These are phyloP conservation scores for Spermophilus dauricus DNA, from an alignment of 2,113 vertebrate genomes.

Conservation along the genomic window DNA sequence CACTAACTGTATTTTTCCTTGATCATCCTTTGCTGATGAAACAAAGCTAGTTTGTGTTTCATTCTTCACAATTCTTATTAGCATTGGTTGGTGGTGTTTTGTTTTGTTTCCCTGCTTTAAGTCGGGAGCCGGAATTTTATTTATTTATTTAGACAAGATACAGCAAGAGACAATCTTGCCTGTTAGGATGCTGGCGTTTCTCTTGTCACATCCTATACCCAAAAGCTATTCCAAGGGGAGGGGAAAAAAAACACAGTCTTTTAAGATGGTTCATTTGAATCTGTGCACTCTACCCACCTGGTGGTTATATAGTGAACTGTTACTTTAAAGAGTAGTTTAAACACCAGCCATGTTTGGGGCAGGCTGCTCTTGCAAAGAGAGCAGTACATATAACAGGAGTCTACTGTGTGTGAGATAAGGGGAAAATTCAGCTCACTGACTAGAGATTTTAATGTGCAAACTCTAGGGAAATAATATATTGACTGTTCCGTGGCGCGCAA, in stretches of 20 bases:
- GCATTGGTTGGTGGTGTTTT: slow-evolving; percentile 46
- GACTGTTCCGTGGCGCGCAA: slow-evolving; percentile 95
- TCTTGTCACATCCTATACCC: slow-evolving; percentile 75
- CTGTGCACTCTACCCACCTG: slow-evolving; percentile 97
- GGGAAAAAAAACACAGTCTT: slow-evolving; percentile 59
- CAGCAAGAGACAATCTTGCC: slow-evolving; percentile 55
- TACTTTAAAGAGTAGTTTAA: slow-evolving; percentile 98
- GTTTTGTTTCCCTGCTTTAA: slow-evolving; percentile 61
- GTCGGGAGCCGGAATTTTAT: slow-evolving; percentile 67
- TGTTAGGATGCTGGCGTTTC: slow-evolving; percentile 62
- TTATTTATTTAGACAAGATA: slow-evolving; percentile 77
- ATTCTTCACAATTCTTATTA: slow-evolving; percentile 66
- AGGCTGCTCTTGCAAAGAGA: slow-evolving; percentile 98
- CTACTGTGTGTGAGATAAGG: slow-evolving; percentile 97
- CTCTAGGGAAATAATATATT: slow-evolving; percentile 99
- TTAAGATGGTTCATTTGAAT: slow-evolving; percentile 89
- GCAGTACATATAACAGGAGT: slow-evolving; percentile 97
- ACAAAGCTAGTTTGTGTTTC: slow-evolving; percentile 68
- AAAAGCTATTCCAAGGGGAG: slow-evolving; percentile 83
- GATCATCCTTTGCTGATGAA: slow-evolving; percentile 69
- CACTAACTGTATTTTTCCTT: slow-evolving; percentile 54
- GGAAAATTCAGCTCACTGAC: slow-evolving; percentile 94
- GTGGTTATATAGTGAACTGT: slow-evolving; percentile 97
- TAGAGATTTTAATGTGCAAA: slow-evolving; percentile 98
- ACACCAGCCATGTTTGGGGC: slow-evolving; percentile 99